Evolutionary conservation across 2,113 vertebrate species (phyloP), one percentile per base, ranked within the genome.

Genomic region (Coryphaenoides rupestris): DNA sequence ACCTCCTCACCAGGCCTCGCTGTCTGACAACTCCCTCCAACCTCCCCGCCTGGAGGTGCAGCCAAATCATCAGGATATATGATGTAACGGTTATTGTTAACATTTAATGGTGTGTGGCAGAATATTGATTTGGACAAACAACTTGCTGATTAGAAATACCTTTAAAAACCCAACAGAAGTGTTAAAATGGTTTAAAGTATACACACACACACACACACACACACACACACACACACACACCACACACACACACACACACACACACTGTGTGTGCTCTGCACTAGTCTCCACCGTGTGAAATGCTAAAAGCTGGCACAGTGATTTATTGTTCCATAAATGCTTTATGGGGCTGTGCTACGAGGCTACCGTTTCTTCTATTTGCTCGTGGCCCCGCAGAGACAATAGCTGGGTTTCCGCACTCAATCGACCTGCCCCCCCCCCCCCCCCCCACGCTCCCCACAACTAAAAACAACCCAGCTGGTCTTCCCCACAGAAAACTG

Each of bases 301-400:
- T 76, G 69, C 71, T 68, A 84, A 86, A 74, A 80, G 74, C 80
- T 71, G 73, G 66, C 67, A 65, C 76, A 77, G 73, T 83, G 85
- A 88, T 90, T 88, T 81, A 90, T 85, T 89, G 85, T 87, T 83
- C 84, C 73, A 84, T 88, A 85, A 92, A 91, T 78, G 81, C 76
- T 76, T 76, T 75, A 81, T 83, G 84, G 70, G 75, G 72, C 72
- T 74, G 74, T 54, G 55, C 68, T 58, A 70, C 66, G 68, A 86
- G 80, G 75, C 12, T 60, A 77, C 83, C 70, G 60, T 61, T 60
- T 68, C 75, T 56, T 61, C 72, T 88, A 78, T 89, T 88, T 88
- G 84, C 79, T 63, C 64, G 71, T 78, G 83, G 79, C 84, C 84
- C 67, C 33, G 33, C 75, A 45, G 59, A 72, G 79, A 87, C 83